A percentile compares a stretch with the other conserved stretches of the same genome.
Conservation (phyloP, 2,888 invertebrate species). For the Malacosoma neustria region DNA sequence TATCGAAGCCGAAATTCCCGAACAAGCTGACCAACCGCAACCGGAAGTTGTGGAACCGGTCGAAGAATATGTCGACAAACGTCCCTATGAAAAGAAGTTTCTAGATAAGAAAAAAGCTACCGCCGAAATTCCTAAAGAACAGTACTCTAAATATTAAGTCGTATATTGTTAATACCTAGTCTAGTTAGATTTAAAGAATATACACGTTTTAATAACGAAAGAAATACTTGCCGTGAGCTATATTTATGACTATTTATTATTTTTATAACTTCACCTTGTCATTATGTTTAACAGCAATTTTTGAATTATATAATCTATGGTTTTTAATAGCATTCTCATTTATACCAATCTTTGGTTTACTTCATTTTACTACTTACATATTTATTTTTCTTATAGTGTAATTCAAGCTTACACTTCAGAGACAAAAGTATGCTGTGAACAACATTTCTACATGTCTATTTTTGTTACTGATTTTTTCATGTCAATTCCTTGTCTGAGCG, state of each 20-base stretch:
- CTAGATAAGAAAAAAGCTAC: conserved; percentile 51
- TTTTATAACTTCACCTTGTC: neutral
- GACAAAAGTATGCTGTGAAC: too few relatives aligned
- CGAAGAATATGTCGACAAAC: conserved; percentile 35
- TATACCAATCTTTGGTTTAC: too few relatives aligned
- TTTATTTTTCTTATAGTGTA: too few relatives aligned
- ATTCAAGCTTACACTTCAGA: too few relatives aligned
- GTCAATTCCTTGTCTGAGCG: too few relatives aligned
- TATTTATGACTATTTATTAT: neutral
- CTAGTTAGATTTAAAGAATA: neutral
- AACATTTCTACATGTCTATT: too few relatives aligned
- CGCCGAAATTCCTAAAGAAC: conserved; percentile 28
- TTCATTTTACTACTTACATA: too few relatives aligned
- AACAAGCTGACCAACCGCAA: conserved; percentile 37
- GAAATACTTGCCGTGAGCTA: neutral
- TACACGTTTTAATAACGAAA: neutral
- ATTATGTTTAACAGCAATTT: neutral
- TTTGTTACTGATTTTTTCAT: too few relatives aligned
- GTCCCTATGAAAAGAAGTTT: conserved; percentile 50
- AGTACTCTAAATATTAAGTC: neutral
- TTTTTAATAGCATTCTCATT: neutral
- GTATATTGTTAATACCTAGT: neutral
- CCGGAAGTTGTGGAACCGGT: conserved; percentile 22
- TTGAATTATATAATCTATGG: neutral
- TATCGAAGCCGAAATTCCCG: conserved; percentile 50